phyloP scores from a whole-genome alignment of 2,888 invertebrate genomes.

The Drosophila cognata region DNA sequence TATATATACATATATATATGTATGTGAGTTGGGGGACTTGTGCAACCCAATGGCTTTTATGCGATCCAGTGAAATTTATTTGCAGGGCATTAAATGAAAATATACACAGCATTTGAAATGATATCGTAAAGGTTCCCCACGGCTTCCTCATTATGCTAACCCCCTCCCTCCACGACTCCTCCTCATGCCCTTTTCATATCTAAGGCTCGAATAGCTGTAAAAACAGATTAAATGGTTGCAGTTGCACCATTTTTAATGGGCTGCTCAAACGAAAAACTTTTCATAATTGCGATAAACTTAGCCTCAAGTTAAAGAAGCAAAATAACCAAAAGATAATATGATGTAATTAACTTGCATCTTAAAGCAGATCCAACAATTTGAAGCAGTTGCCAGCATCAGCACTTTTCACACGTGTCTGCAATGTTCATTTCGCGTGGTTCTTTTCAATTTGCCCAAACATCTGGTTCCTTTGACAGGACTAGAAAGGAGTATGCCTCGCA shows the following conservation, averaged over 20 bases:
- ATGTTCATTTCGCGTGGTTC: conserved; percentile 49
- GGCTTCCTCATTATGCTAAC: background rate
- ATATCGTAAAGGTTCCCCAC: conserved; percentile 18
- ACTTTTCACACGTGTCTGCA: conserved; percentile 25
- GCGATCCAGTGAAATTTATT: conserved; percentile 64
- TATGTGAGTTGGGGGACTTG: conserved; percentile 7
- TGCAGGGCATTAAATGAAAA: conserved; percentile 57
- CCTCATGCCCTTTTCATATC: background rate
- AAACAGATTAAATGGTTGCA: conserved; percentile 14
- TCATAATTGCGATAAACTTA: background rate
- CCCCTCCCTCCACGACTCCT: background rate
- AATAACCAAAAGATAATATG: background rate
- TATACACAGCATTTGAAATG: conserved; percentile 31
- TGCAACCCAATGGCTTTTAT: conserved; percentile 68
- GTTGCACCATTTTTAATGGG: conserved; percentile 3
- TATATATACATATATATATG: background rate
- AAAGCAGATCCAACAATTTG: background rate
- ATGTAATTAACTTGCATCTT: conserved; percentile 4
- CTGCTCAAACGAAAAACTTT: background rate
- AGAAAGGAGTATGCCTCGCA: background rate
- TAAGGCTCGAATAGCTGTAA: conserved; percentile 1
- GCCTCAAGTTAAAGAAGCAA: background rate
- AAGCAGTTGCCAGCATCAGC: background rate
- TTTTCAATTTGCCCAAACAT: conserved; percentile 57
- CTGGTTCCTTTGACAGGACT: conserved; percentile 3